Base-by-base conservation (phyloP, 2,888 invertebrate genomes). In the Drosophila austrosaltans region DNA sequence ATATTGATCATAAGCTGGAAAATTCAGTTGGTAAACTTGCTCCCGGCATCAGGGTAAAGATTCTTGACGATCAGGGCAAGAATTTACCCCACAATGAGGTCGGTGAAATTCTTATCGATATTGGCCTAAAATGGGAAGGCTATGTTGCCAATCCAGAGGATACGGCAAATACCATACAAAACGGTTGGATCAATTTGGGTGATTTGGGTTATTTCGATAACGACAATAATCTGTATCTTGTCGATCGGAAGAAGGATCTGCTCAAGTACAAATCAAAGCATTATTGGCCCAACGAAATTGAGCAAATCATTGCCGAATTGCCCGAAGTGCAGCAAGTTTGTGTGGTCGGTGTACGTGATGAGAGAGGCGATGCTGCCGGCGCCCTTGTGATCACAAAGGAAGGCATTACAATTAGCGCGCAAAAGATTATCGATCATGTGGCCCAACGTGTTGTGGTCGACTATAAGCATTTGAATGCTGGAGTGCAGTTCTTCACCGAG, bases 131-230 rank as follows among this genome's bases (percentile, higher is more conserved):
- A 10, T 91, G 91, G 89, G 39, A 48, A 16, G 92, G 92, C 1
- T 92, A 92, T 22, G 79, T 87, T 53, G 72, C 72, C 0, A 90
- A 90, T 68, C 69, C 76, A 0, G 72, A 28, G 25, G 90, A 81
- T 10, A 81, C 81, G 1, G 64, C 53, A 0, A 12, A 57, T 10
- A 86, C 86, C 0, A 0, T 79, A 0, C 66, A 82, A 5, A 82
- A 91, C 20, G 89, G 90, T 10, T 92, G 91, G 91, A 73, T 90
- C 2, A 81, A 83, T n/a, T 78, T 90, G 0, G 92, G 92, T 5
- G 92, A 92, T 67, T 53, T 91, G 39, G 92, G 92, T 10, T 87
- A 87, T 61, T 89, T 92, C 63, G 91, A 92, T 53, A 73, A 81
- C 1, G 82, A 89, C 2, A 87, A 90, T 12, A 80, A 75, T 67